Conservation (phyloP, 2,113 vertebrate species). For the Acanthochromis polyacanthus region DNA sequence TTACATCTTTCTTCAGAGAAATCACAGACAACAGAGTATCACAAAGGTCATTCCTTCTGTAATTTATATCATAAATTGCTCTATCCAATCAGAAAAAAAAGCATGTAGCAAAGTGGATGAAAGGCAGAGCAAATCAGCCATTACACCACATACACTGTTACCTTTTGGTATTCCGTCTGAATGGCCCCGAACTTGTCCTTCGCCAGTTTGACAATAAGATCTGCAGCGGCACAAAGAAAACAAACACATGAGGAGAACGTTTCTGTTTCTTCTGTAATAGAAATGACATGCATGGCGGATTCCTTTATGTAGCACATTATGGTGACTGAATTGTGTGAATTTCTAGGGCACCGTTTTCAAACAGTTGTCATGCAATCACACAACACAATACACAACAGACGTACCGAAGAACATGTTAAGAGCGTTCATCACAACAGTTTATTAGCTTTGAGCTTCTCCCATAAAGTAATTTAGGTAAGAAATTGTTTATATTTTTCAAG, state of each 20-base stretch:
- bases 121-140: slow-evolving; percentile 14
- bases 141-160: slow-evolving; percentile 74
- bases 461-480: background rate
- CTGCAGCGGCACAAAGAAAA: slow-evolving; percentile 83
- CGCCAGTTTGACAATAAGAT: slow-evolving; percentile 88
- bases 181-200: slow-evolving; percentile 88
- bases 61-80: background rate
- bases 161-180: slow-evolving; percentile 91
- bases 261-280: background rate
- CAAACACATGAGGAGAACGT: slow-evolving; percentile 34
- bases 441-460: background rate
- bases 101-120: slow-evolving; percentile 9
- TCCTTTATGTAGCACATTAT: slow-evolving; percentile 5
- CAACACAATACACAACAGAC: background rate
- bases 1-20: slow-evolving; percentile 35
- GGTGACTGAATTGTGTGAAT: background rate
- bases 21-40: background rate
- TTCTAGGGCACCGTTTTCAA: background rate
- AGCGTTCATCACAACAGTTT: background rate
- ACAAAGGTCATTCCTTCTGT: background rate
- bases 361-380: background rate
- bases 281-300: background rate
- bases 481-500: background rate
- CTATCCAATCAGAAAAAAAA: slow-evolving; percentile 25
- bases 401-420: background rate